A percentile compares a stretch with the other conserved stretches of the same genome.
Evolutionary conservation across 2,888 invertebrate genomes (phyloP).

Genomic region (Buathra laborator): DNA sequence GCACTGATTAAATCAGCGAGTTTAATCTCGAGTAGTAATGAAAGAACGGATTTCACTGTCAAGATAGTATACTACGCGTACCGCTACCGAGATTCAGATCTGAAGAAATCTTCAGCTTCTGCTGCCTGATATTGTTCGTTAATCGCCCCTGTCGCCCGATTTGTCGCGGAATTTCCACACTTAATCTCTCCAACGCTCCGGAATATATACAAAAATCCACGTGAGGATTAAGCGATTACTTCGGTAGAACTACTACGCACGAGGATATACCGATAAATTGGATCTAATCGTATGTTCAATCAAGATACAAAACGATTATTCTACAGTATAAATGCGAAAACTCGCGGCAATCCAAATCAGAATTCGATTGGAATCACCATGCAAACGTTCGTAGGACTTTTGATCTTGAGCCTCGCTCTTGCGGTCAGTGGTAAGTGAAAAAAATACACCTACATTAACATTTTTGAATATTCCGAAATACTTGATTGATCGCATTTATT

Average conservation of each 20-base stretch:
- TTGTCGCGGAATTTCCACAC: neutral
- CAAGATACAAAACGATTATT: neutral
- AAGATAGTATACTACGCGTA: no score
- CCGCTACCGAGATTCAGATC: neutral
- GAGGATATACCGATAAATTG: neutral
- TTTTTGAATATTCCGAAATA: neutral
- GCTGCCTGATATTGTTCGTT: neutral
- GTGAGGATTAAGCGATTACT: neutral
- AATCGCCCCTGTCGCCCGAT: neutral
- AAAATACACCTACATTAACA: neutral
- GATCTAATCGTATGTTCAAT: neutral
- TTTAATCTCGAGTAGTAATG: no score
- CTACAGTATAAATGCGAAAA: neutral
- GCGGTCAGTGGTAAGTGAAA: slow-evolving; percentile 10
- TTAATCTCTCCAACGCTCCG: neutral
- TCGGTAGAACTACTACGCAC: neutral
- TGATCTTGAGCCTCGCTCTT: slow-evolving; percentile 33
- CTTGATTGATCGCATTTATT: neutral
- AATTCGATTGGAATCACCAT: slow-evolving; percentile 17
- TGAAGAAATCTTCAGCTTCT: neutral
- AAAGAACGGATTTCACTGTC: no score
- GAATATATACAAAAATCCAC: neutral
- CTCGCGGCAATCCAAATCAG: neutral
- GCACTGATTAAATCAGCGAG: no score
- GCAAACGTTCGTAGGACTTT: slow-evolving; percentile 21